Evolutionary conservation across 2,888 invertebrate genomes (phyloP).

Genomic region (Spodoptera picta): DNA sequence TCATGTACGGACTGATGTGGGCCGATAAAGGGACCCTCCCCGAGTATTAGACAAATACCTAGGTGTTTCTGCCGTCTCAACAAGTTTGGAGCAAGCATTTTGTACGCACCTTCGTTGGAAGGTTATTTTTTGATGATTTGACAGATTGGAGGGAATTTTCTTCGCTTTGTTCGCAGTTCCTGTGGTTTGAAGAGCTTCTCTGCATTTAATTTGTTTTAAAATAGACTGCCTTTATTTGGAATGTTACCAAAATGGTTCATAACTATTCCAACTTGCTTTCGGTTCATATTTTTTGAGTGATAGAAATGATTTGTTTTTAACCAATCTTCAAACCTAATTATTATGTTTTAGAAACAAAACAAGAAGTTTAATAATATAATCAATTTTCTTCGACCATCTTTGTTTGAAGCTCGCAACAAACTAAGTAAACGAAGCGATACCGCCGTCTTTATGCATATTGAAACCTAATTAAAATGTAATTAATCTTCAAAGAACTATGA

Average conservation of each 20-base stretch:
- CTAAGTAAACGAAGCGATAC: constrained; percentile 6
- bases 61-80: constrained; percentile 52
- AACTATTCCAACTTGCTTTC: no score
- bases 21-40: constrained; percentile 62
- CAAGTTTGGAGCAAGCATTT: constrained; percentile 36
- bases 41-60: constrained; percentile 66
- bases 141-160: constrained; percentile 1
- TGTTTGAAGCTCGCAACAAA: background rate
- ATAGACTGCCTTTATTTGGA: background rate
- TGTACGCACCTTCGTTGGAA: constrained; percentile 5
- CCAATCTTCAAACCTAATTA: no score
- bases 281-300: no score
- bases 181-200: no score
- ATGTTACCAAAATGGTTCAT: no score
- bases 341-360: no score
- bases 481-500: constrained; percentile 11
- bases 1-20: constrained; percentile 73
- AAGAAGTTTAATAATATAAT: constrained; percentile 7
- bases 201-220: background rate
- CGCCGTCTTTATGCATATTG: constrained; percentile 19
- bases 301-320: no score
- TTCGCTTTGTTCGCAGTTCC: background rate
- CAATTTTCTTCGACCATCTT: constrained; percentile 10
- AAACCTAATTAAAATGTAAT: constrained; percentile 29
- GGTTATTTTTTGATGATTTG: constrained; percentile 22